Evolutionary conservation across 2,113 vertebrate species (phyloP), one percentile per base, ranked within the genome.

Genomic region (Aegotheles bennettii): DNA sequence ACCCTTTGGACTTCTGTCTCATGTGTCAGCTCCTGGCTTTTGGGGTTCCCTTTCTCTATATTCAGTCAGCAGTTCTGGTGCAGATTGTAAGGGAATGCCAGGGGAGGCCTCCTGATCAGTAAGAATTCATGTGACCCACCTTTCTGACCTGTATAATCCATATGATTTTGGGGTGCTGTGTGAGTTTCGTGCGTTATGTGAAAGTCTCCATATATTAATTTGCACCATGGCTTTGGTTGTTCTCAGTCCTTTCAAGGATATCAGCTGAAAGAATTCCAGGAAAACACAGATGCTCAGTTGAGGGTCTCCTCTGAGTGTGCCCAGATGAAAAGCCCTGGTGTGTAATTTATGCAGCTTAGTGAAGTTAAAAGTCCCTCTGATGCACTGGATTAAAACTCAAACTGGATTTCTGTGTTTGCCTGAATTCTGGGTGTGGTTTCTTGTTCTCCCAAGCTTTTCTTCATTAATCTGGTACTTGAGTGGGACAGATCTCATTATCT

Each of bases 11-110:
- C 97, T 99, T 98, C 95, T 99, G 98, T 98, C 99, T 99, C 98
- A 98, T 99, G 98, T 98, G 98, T 97, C 99, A 99, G 98, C 98
- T 99, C 95, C 95, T 99, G 95, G 99, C 98, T 64, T 99, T 98
- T 53, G 98, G 98, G 59, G 97, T 98, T 84, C 98, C 98, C 73
- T 98, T 98, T 96, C 98, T 98, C 74, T 98, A 98, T 96, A 98
- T 97, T n/a, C 98, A 98, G 95, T 98, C 98, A 3, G 98, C 98
- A 96, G 97, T 98, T 70, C 97, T 98, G 9, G 76, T 97, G 77
- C 98, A 98, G 89, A 98, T 98, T 45, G 54, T 97, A 97, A 98
- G 99, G 97, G 98, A 98, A 40, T 97, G 98, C 87, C 96, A 84
- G 90, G 97, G 95, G 97, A 98, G 97, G 89, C 43, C 97, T 38